Evolutionary conservation across 2,113 vertebrate genomes (phyloP).

Genomic region (Pardalotus punctatus): DNA sequence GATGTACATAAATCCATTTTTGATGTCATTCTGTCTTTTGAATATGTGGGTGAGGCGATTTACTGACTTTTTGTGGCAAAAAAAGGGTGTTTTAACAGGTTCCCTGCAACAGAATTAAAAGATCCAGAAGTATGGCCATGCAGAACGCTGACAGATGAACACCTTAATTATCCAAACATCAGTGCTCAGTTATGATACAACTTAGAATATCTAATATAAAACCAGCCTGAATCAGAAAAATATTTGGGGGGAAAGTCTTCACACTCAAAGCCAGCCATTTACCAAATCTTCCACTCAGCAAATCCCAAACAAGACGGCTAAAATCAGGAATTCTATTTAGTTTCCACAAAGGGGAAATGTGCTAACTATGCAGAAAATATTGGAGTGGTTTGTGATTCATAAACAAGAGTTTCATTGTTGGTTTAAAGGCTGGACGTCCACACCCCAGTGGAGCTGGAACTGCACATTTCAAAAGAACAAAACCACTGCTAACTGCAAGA

Average conservation of each 20-base stretch:
- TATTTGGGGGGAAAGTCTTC: not conserved
- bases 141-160: slow-evolving; percentile 11
- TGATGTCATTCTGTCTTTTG: not conserved
- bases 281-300: not conserved
- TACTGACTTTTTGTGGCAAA: not conserved
- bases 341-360: not conserved
- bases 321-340: not conserved
- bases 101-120: not conserved
- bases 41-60: not conserved
- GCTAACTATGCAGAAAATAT: not conserved
- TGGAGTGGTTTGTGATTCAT: not conserved
- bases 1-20: slow-evolving; percentile 6
- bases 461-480: not conserved
- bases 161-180: slow-evolving; percentile 12
- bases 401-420: not conserved
- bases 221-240: not conserved
- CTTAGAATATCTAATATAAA: not conserved
- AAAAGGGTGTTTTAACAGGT: not conserved
- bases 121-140: not conserved
- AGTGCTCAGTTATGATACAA: not conserved
- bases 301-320: no score
- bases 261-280: not conserved
- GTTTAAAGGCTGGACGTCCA: not conserved
- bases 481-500: not conserved
- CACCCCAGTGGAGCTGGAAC: not conserved